Evolutionary conservation across 2,888 invertebrate genomes (phyloP).

Genomic region (Meteorus colon): DNA sequence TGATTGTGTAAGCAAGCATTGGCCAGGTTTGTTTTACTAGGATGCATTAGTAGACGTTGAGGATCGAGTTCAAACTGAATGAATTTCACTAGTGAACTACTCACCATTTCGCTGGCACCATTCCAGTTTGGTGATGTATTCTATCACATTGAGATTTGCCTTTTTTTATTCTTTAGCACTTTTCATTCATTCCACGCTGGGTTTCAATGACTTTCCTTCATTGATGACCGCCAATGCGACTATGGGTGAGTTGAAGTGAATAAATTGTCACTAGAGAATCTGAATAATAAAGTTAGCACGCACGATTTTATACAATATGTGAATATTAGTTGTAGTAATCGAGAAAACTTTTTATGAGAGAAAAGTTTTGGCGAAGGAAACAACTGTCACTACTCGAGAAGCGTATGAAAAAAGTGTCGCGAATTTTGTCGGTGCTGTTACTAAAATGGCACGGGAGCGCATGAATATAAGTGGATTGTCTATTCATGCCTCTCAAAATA

Average conservation of each 20-base stretch:
- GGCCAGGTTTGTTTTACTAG: not conserved
- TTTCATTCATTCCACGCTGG: constrained; percentile 46
- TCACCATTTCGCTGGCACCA: not conserved
- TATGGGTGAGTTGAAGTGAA: constrained; percentile 76
- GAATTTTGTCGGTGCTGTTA: constrained; percentile 79
- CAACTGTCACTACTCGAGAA: constrained; percentile 21
- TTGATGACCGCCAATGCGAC: constrained; percentile 83
- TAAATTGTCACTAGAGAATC: constrained; percentile 5
- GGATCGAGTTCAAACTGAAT: not conserved
- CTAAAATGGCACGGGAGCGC: constrained; percentile 79
- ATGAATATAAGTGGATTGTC: constrained; percentile 82
- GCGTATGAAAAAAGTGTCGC: constrained; percentile 77
- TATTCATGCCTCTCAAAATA: constrained; percentile 82
- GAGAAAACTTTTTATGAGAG: constrained; percentile 81
- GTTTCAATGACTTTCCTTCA: constrained; percentile 80
- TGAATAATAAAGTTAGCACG: not conserved
- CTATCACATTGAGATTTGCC: not conserved
- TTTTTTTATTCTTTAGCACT: not conserved
- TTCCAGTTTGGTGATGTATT: not conserved
- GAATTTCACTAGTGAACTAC: not conserved
- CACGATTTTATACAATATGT: not conserved
- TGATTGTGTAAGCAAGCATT: constrained; percentile 20
- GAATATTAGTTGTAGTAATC: constrained; percentile 79
- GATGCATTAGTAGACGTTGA: not conserved
- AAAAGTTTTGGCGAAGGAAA: constrained; percentile 41